phyloP scores from a whole-genome alignment of 2,888 invertebrate genomes.

The Folsomia manolachei region DNA sequence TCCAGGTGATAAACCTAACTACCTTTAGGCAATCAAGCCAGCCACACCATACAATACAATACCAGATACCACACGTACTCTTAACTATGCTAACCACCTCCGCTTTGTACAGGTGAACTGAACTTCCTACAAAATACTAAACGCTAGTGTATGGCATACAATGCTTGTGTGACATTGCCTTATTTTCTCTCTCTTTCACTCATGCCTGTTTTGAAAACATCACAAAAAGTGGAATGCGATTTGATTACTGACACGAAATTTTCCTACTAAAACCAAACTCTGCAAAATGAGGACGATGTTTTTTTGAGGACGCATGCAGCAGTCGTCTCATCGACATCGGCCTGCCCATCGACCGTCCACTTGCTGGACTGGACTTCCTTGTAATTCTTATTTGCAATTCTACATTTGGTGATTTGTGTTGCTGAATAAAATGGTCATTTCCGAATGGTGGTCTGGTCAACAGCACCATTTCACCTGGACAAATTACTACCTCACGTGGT shows the following conservation, averaged over 20 bases:
- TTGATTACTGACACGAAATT: background rate
- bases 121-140: background rate
- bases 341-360: background rate
- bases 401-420: background rate
- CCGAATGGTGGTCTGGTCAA: background rate
- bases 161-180: background rate
- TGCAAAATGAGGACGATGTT: background rate
- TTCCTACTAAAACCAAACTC: background rate
- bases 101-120: background rate
- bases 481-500: no score
- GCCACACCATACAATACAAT: background rate
- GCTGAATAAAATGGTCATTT: conserved; percentile 5
- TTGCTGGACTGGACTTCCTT: background rate
- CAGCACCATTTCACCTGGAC: no score
- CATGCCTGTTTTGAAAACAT: background rate
- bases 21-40: conserved; percentile 8
- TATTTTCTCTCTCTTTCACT: background rate
- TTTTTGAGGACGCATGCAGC: background rate
- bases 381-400: background rate
- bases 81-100: background rate
- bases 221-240: background rate
- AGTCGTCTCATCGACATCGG: background rate
- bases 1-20: conserved; percentile 17
- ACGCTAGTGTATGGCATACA: background rate
- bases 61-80: background rate